Base-by-base conservation (phyloP, 2,888 invertebrate species). In the Priapulus caudatus region DNA sequence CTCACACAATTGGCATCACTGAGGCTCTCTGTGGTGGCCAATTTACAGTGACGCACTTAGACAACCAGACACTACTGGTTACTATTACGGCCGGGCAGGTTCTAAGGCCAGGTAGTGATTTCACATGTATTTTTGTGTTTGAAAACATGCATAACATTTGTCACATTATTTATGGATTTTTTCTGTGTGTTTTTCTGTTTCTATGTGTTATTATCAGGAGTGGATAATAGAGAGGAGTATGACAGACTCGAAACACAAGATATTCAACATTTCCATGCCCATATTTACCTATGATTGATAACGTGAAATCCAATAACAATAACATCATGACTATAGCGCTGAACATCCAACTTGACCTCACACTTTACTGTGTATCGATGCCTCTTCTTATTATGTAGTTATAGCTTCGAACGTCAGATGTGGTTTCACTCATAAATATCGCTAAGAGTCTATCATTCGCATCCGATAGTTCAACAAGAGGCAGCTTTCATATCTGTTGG, bases 11-110 rank as follows among this genome's bases (percentile, higher is more conserved):
- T 44, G 80, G 81, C 44, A 72, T 93, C 50, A 85, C 87, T 2
- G 90, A 93, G 70, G 88, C 93, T 15, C 74, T 93, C 5, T 92
- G 92, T 74, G 93, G 93, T 3, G 87, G 90, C 71, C 76, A 80
- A 54, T 82, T 87, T 71, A 77, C 82, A 48, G 74, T 93, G n/a
- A 82, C 82, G 65, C 92, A 93, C 71, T 77, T 95, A 61, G 92
- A 93, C 74, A 89, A 86, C 1, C 78, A 91, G 47, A 81, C 84
- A 64, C 74, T 93, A 55, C 75, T 89, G 50, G 77, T 95, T 51
- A 81, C 78, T 68, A 83, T 82, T 62, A 77, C 80, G 50, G 79
- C 86, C 3, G 92, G 91, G 16, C 80, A 84, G 61, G 82, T 92
- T 18, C 80, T 93, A 57, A 82, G 84, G 64, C 88, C 89, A 51